These are phyloP conservation scores for Trissolcus brochymenae DNA, from an alignment of 2,888 invertebrate genomes.

Conservation along the genomic window DNA sequence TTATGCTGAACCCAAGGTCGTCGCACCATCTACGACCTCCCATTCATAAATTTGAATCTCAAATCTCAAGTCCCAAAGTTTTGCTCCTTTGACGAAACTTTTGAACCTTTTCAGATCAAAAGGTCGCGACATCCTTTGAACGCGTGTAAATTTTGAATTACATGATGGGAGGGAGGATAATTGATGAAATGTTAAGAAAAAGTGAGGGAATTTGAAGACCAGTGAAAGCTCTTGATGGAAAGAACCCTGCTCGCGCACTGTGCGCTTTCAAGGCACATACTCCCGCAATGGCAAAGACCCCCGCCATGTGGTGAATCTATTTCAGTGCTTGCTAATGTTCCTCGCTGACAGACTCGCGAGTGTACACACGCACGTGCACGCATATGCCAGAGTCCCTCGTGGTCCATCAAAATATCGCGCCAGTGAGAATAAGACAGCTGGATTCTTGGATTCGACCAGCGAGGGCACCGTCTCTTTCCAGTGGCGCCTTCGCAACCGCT, in stretches of 20 bases:
- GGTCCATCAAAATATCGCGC: slow-evolving; percentile 43
- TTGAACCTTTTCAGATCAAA: background rate
- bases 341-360: slow-evolving; percentile 55
- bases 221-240: slow-evolving; percentile 49
- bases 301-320: slow-evolving; percentile 74
- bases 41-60: background rate
- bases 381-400: slow-evolving; percentile 21
- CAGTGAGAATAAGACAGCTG: slow-evolving; percentile 18
- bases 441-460: background rate
- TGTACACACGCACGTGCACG: slow-evolving; percentile 44
- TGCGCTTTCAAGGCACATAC: slow-evolving; percentile 59
- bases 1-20: slow-evolving; percentile 47
- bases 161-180: too few species aligned
- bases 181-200: background rate
- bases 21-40: slow-evolving; percentile 47
- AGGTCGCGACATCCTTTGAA: too few species aligned
- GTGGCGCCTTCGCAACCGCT: too few species aligned
- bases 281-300: slow-evolving; percentile 67
- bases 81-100: background rate
- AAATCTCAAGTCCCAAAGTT: background rate
- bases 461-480: background rate
- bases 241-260: slow-evolving; percentile 51
- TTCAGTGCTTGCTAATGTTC: slow-evolving; percentile 66
- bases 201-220: background rate
- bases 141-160: too few species aligned